Conservation (phyloP, 2,113 vertebrate genomes). For the Chionomys nivalis region DNA sequence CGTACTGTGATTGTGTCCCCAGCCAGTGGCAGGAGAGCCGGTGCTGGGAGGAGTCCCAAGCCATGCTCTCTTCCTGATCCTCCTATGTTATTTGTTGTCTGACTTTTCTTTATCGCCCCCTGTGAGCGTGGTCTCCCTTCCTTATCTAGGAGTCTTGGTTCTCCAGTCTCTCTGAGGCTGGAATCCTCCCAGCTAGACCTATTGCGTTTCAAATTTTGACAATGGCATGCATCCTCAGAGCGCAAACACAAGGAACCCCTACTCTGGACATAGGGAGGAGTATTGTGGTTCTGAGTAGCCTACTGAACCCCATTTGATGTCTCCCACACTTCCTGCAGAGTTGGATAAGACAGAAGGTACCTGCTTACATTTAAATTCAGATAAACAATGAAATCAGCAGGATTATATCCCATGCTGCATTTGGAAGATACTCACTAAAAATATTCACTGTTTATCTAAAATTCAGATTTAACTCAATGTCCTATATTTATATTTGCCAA, state of each 20-base stretch:
- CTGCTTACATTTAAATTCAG: constrained; percentile 2
- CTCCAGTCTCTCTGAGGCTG: neutral
- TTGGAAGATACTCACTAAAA: constrained; percentile 23
- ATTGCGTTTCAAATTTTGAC: neutral
- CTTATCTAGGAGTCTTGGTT: neutral
- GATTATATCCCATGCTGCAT: neutral
- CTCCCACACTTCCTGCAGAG: neutral
- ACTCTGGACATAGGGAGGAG: neutral
- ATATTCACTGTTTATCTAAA: constrained; percentile 20
- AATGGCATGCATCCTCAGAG: neutral
- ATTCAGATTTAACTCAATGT: constrained; percentile 25
- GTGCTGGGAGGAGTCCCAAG: neutral
- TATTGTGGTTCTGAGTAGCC: neutral
- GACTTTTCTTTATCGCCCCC: neutral
- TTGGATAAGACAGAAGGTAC: neutral
- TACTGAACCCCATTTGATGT: neutral
- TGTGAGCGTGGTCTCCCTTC: neutral
- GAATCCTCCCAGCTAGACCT: neutral
- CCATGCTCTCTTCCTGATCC: neutral
- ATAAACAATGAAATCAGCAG: neutral
- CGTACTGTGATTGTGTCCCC: neutral
- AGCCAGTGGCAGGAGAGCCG: neutral
- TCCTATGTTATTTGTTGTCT: neutral
- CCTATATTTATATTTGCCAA: neutral
- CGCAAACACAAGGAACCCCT: neutral